Base-by-base conservation (phyloP, 1,140 invertebrate species). In the silkworm (Bombyx mori) region DNA sequence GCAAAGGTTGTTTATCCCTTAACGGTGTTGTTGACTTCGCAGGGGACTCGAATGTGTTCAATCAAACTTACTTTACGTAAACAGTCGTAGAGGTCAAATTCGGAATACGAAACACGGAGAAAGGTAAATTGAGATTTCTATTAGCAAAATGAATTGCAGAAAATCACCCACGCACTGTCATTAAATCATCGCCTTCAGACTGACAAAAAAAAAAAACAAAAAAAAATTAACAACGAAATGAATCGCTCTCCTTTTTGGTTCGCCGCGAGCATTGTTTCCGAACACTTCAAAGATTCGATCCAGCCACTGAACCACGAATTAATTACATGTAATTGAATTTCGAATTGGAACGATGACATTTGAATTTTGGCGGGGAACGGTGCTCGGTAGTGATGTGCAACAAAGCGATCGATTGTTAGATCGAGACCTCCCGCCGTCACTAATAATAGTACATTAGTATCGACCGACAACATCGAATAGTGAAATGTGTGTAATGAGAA, bases 301-400 rank as follows among this genome's bases (percentile, higher is more conserved):
- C 75, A 72, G 76, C 74, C 78, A 78, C 77, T 69, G 66, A 68
- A 71, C 73, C 50, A 66, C 75, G 79, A 73, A 86, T 86, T 86
- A 84, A 86, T 86, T 86, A 82, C 79, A 77, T 57, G 63, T 86
- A 86, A 86, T 86, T 84, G 82, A 86, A 86, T 86, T 84, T 86
- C 71, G 82, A 80, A 86, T 86, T 86, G 81, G 79, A 78, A 86
- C 80, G 81, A 86, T 86, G 83, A 86, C 83, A 86, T 80, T 86
- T 82, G 76, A 81, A 81, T 83, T 86, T 85, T 79, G 66, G 74
- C 77, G 78, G 74, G 78, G 73, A 71, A 73, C 78, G 74, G 65
- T 77, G 44, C 45, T 76, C 79, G 68, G 82, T 83, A 86, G 82
- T 82, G 81, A 84, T 83, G 80, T 76, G 73, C 77, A 59, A 82